Evolutionary conservation across 2,113 vertebrate species (phyloP).

Genomic region (Pleuronectes platessa): DNA sequence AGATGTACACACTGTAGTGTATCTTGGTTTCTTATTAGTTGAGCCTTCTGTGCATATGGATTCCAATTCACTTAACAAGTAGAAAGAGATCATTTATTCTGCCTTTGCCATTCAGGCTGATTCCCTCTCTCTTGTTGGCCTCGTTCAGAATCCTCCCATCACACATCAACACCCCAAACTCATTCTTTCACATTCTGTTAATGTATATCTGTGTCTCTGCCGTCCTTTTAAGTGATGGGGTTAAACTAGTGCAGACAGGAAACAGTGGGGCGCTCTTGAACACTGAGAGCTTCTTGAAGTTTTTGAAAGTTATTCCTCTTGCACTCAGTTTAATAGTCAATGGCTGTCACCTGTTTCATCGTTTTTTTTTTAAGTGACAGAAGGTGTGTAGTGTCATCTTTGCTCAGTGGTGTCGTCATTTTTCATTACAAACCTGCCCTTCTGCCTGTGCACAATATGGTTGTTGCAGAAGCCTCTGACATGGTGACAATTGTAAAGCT

Average conservation of each 20-base stretch:
- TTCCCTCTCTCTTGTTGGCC: slow-evolving; percentile 11
- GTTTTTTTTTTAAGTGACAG: slow-evolving; percentile 68
- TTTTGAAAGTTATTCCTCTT: slow-evolving; percentile 58
- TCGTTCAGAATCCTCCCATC: slow-evolving; percentile 30
- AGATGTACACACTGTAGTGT: too few relatives aligned
- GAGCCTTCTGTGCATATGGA: too few relatives aligned
- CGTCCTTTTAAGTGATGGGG: slow-evolving; percentile 66
- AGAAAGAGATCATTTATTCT: too few relatives aligned
- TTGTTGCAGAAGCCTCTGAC: slow-evolving; percentile 61
- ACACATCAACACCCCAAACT: slow-evolving; percentile 35
- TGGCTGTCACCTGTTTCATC: slow-evolving; percentile 72
- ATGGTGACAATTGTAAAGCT: slow-evolving; percentile 58
- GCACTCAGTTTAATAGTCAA: slow-evolving; percentile 53
- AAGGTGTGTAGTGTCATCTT: slow-evolving; percentile 52
- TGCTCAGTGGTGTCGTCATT: slow-evolving; percentile 62
- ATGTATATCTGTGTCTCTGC: slow-evolving; percentile 40
- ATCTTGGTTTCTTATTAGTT: too few relatives aligned
- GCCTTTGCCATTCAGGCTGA: slow-evolving; percentile 6
- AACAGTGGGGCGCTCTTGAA: slow-evolving; percentile 55
- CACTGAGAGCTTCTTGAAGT: slow-evolving; percentile 51
- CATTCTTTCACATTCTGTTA: slow-evolving; percentile 55
- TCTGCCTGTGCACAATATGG: slow-evolving; percentile 17
- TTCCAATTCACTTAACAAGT: too few relatives aligned
- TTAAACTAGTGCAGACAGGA: slow-evolving; percentile 69
- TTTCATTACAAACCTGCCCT: slow-evolving; percentile 68